Base-by-base conservation (phyloP, 2,888 invertebrate species). In the Eulithis prunata region DNA sequence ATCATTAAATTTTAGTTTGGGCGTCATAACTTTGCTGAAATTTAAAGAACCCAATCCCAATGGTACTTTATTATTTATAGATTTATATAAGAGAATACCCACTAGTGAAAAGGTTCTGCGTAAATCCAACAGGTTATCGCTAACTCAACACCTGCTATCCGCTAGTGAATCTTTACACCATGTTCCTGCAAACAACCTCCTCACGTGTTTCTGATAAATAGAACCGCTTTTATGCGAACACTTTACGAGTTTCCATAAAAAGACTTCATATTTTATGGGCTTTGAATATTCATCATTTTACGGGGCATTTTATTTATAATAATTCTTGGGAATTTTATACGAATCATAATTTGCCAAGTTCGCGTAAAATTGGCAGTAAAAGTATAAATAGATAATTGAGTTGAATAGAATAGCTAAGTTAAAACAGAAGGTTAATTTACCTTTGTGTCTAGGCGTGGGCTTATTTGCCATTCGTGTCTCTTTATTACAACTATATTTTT, bases 201-300 rank as follows among this genome's bases (percentile, higher is more conserved):
- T 62, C 55, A 58, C 66, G 55, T 53, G 47, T 55, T 56, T 13
- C 66, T 62, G 66, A 62, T 66, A 66, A 67, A 67, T 56, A 59
- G 13, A 64, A 60, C 57, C 41, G 53, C 64, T 58, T 67, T 60
- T 60, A 67, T 63, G 53, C 63, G 57, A 62, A n/a, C 45, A 57
- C 52, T 67, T 67, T 67, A 67, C 63, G 67, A 67, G 60, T 13
- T 12, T n/a, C 51, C 63, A 52, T 67, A 66, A 67, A 63, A 60
- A 63, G 60, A 63, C 53, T 63, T 67, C 67, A 67, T 67, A 67
- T 63, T 66, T 67, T 54, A 66, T 62, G 59, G 52, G 38, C 55
- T 56, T 51, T n/a, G 38, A 63, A 57, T 56, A 46, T 63, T 53
- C 67, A 63, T 60, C 46, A 53, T 59, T 66, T 66, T 56, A 66